Evolutionary conservation across 2,113 vertebrate species (phyloP).

Genomic region (Nematolebias whitei): DNA sequence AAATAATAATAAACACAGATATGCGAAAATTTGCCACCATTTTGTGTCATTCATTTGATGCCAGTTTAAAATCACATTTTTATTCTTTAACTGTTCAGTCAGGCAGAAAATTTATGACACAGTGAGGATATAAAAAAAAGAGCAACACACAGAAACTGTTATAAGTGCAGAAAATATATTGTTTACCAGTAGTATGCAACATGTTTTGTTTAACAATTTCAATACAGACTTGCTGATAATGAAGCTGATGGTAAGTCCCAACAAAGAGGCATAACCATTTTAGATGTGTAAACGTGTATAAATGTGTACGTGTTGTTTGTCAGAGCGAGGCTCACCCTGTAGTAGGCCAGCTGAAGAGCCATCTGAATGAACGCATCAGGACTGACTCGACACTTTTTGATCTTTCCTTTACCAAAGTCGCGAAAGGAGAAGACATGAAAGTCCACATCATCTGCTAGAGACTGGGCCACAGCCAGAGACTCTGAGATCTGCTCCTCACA

Average conservation of each 20-base stretch:
- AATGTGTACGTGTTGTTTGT: background rate
- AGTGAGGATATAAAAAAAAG: too few relatives aligned
- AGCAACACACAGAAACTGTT: too few relatives aligned
- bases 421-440: slow-evolving; percentile 86
- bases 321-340: slow-evolving; percentile 80
- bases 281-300: background rate
- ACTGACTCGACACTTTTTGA: slow-evolving; percentile 90
- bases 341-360: slow-evolving; percentile 92
- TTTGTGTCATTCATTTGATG: too few relatives aligned
- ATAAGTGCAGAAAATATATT: too few relatives aligned
- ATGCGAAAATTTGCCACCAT: background rate
- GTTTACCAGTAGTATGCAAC: too few relatives aligned
- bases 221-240: too few relatives aligned
- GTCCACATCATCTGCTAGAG: slow-evolving; percentile 89
- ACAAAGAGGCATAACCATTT: too few relatives aligned
- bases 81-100: too few relatives aligned
- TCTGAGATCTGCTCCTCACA: slow-evolving; percentile 74
- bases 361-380: slow-evolving; percentile 94
- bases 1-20: background rate
- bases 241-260: too few relatives aligned
- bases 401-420: slow-evolving; percentile 88
- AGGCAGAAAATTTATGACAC: too few relatives aligned
- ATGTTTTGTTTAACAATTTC: too few relatives aligned
- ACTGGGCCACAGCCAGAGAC: slow-evolving; percentile 83
- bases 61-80: too few relatives aligned